phyloP scores from a whole-genome alignment of 2,797 vertebrate species.

The Enteromius radiatus region DNA sequence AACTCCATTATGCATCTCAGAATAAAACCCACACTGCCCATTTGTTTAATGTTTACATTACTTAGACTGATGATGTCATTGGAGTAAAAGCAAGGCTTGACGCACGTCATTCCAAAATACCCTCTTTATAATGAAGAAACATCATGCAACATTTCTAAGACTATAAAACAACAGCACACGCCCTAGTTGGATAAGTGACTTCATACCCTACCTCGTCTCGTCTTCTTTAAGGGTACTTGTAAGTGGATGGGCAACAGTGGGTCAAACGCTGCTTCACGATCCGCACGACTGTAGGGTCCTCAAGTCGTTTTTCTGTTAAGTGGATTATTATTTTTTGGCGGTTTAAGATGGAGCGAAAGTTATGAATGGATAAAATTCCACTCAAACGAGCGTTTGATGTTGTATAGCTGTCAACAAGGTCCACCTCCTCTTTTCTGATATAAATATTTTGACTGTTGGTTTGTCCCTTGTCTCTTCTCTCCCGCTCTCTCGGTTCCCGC shows the following conservation, averaged over 20 bases:
- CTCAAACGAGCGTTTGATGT: not conserved
- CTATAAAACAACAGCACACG: not conserved
- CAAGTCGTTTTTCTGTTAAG: not conserved
- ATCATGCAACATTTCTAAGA: not conserved
- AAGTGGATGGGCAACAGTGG: constrained; percentile 26
- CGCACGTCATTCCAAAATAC: not conserved
- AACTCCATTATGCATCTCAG: not conserved
- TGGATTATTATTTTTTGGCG: constrained; percentile 2
- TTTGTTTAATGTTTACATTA: constrained; percentile 15
- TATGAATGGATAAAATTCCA: not conserved
- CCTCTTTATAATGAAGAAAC: not conserved
- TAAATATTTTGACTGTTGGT: constrained; percentile 19
- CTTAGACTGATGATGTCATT: constrained; percentile 19
- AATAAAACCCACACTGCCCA: not conserved
- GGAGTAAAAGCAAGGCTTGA: constrained; percentile 14
- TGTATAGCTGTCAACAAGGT: not conserved
- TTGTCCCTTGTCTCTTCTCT: constrained; percentile 37
- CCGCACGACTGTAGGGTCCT: constrained; percentile 15
- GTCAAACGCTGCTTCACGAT: constrained; percentile 11
- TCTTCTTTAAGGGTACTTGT: constrained; percentile 26
- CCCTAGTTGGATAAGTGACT: not conserved
- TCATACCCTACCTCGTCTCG: constrained; percentile 35
- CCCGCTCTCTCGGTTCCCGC: constrained; percentile 38
- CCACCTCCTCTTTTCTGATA: constrained; percentile 6
- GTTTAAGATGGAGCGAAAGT: constrained; percentile 20